phyloP scores from a whole-genome alignment of 2,113 vertebrate genomes.

The Podarcis raffonei region DNA sequence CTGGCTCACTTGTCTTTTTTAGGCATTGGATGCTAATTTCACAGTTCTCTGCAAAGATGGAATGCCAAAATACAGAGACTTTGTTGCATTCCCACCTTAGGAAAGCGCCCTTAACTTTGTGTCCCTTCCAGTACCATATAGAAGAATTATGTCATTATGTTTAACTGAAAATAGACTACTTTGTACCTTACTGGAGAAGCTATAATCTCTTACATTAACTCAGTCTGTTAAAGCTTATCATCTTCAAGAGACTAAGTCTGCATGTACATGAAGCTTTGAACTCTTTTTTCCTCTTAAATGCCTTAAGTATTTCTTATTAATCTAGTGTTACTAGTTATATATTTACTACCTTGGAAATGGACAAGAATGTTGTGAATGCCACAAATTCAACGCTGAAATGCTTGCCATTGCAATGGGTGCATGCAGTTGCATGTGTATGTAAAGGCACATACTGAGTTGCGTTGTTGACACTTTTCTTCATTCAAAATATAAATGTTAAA shows the following conservation, averaged over 20 bases:
- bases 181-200: neutral
- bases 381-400: constrained; percentile 40
- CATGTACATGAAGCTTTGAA: constrained; percentile 46
- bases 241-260: constrained; percentile 36
- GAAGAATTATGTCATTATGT: neutral
- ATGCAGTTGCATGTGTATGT: constrained; percentile 73
- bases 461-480: constrained; percentile 68
- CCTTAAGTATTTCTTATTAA: neutral
- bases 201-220: neutral
- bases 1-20: no score
- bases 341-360: constrained; percentile 31
- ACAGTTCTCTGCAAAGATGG: no score
- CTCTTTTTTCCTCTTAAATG: constrained; percentile 12
- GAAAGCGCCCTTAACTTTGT: no score
- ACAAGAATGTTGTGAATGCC: constrained; percentile 44
- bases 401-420: constrained; percentile 51
- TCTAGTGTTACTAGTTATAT: constrained; percentile 9
- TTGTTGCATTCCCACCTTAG: no score
- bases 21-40: no score
- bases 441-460: constrained; percentile 49
- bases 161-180: neutral
- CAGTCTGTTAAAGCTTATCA: constrained; percentile 7
- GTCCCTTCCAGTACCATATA: no score
- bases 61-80: no score
- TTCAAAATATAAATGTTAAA: constrained; percentile 77